These are phyloP conservation scores for Ichneumoninae sp. DNA, from an alignment of 2,888 invertebrate species.

Conservation along the genomic window DNA sequence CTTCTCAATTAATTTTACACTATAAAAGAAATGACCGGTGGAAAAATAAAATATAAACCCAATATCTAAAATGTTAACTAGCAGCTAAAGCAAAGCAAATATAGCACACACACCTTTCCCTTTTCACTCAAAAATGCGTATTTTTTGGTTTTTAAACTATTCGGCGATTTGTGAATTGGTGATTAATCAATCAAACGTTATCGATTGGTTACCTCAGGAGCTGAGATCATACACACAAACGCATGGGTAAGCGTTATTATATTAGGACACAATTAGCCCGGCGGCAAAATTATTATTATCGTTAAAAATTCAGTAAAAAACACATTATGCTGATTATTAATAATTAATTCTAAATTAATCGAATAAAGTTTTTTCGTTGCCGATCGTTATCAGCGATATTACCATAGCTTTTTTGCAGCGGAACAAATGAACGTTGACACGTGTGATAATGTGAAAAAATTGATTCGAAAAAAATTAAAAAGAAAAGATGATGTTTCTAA, in stretches of 20 bases:
- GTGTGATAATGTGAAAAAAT: conserved; percentile 58
- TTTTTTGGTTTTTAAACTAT: conserved; percentile 55
- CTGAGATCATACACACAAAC: conserved; percentile 82
- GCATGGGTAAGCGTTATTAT: conserved; percentile 71
- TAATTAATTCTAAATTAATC: conserved; percentile 53
- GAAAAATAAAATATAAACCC: conserved; percentile 70
- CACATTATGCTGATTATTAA: conserved; percentile 52
- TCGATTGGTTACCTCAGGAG: conserved; percentile 83
- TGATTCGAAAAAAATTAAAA: conserved; percentile 59
- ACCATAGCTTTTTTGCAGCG: conserved; percentile 59
- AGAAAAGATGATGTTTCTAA: conserved; percentile 36
- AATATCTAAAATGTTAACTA: conserved; percentile 66
- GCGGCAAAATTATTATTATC: conserved; percentile 63
- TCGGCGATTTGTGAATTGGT: conserved; percentile 70
- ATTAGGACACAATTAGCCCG: conserved; percentile 68
- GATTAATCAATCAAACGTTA: conserved; percentile 75
- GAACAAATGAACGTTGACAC: conserved; percentile 73
- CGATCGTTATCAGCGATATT: conserved; percentile 20
- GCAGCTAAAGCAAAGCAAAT: conserved; percentile 74
- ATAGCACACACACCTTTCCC: conserved; percentile 76
- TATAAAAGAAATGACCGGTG: conserved; percentile 68
- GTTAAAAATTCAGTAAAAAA: conserved; percentile 61
- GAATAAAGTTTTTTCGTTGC: conserved; percentile 48
- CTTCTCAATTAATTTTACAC: conserved; percentile 40
- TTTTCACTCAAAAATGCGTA: conserved; percentile 69